Conservation (phyloP, 2,888 invertebrate genomes). For the Tiphia femorata region DNA sequence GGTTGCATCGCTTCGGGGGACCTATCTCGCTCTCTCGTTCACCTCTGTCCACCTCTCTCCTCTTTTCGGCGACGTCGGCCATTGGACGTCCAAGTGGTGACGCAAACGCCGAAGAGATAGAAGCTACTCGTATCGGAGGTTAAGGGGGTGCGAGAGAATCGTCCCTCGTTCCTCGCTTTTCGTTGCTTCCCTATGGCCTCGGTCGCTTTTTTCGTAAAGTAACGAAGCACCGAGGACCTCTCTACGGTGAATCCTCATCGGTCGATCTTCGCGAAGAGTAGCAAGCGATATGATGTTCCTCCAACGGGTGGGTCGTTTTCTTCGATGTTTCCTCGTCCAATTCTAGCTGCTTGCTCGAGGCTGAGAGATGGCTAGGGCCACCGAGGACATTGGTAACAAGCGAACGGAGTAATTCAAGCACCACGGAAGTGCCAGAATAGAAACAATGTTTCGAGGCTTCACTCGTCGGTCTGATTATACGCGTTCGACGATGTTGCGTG, state of each 20-base stretch:
- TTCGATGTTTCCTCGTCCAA: too few species aligned
- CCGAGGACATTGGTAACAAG: neutral
- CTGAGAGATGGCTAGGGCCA: neutral
- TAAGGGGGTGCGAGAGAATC: conserved; percentile 8
- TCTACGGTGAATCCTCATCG: too few species aligned
- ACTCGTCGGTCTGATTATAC: conserved; percentile 29
- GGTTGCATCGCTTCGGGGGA: too few species aligned
- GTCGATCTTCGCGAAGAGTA: too few species aligned
- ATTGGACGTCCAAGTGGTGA: conserved; percentile 35
- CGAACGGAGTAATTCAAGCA: neutral
- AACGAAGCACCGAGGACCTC: too few species aligned
- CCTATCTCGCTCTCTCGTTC: conserved; percentile 21
- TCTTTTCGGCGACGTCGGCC: conserved; percentile 30
- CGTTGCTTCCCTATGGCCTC: neutral
- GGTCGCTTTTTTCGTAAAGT: too few species aligned
- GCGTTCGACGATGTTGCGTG: conserved; percentile 29
- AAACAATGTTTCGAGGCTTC: neutral
- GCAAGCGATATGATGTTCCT: too few species aligned
- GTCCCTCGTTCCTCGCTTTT: neutral
- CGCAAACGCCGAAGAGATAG: conserved; percentile 31
- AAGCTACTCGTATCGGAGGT: conserved; percentile 16
- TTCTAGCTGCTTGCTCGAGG: too few species aligned
- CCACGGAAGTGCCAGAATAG: neutral
- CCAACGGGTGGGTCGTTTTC: too few species aligned
- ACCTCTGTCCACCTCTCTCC: conserved; percentile 16